A percentile compares a stretch with the other conserved stretches of the same genome.
Evolutionary conservation across 1,140 invertebrate genomes (phyloP).

Genomic region (Pseudoatta argentina): DNA sequence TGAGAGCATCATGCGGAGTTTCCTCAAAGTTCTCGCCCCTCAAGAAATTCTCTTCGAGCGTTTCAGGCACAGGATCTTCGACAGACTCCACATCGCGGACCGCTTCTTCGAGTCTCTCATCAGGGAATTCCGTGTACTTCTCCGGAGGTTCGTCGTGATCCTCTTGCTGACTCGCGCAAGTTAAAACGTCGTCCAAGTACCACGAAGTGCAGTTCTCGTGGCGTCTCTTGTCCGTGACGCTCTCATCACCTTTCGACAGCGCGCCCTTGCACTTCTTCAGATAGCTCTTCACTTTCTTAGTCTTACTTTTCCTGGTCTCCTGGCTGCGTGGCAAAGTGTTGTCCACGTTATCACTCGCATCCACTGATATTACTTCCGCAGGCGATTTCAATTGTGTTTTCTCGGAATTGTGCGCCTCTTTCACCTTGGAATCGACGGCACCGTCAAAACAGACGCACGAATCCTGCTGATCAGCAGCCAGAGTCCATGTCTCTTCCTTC

Average conservation of each 20-base stretch:
- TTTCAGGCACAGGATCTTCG: slow-evolving; percentile 4
- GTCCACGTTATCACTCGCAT: slow-evolving; percentile 62
- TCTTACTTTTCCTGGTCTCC: slow-evolving; percentile 84
- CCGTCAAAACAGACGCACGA: slow-evolving; percentile 42
- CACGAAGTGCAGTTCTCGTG: slow-evolving; percentile 79
- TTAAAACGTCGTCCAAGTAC: slow-evolving; percentile 81
- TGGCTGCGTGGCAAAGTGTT: slow-evolving; percentile 76
- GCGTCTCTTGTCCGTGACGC: slow-evolving; percentile 78
- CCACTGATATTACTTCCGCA: slow-evolving; percentile 16
- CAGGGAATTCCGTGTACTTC: slow-evolving; percentile 54
- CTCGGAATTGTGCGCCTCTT: slow-evolving; percentile 37
- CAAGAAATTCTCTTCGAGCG: slow-evolving; percentile 41
- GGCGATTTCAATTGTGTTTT: slow-evolving; percentile 50
- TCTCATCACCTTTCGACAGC: slow-evolving; percentile 80
- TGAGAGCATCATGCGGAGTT: slow-evolving; percentile 22
- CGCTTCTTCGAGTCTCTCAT: slow-evolving; percentile 46
- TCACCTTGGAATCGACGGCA: slow-evolving; percentile 47
- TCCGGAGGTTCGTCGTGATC: slow-evolving; percentile 24
- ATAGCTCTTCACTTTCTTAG: slow-evolving; percentile 85
- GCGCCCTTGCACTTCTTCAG: slow-evolving; percentile 86
- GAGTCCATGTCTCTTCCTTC: slow-evolving; percentile 83
- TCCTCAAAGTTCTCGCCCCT: slow-evolving; percentile 26
- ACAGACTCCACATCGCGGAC: slow-evolving; percentile 44
- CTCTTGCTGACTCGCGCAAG: slow-evolving; percentile 41
- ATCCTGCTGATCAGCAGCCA: slow-evolving; percentile 72